A percentile compares a stretch with the other conserved stretches of the same genome.
These are phyloP conservation scores for Siderastrea radians DNA, from an alignment of 92 coral and sea anemone species.

Conservation along the genomic window DNA sequence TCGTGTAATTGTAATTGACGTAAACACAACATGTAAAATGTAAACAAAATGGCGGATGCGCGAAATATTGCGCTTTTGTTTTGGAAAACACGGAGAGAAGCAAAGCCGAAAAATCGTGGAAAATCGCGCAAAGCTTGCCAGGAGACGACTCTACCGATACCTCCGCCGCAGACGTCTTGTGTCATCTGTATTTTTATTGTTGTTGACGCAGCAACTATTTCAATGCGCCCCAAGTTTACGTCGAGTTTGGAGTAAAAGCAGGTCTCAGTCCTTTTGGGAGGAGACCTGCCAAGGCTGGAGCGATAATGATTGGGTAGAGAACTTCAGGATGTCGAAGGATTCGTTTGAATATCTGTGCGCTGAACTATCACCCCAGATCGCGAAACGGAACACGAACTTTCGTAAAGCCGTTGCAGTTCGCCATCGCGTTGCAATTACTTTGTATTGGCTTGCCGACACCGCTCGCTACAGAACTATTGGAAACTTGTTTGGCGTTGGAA, in stretches of 20 bases:
- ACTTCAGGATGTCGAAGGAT: constrained; percentile 34
- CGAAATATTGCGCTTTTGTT: constrained; percentile 9
- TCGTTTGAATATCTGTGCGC: constrained; percentile 47
- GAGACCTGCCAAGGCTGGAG: too few relatives aligned
- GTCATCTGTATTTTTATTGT: too few relatives aligned
- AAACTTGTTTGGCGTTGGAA: constrained; percentile 60
- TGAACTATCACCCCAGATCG: constrained; percentile 41
- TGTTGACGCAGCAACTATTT: too few relatives aligned
- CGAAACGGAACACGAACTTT: constrained; percentile 45
- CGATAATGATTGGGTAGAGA: too few relatives aligned
- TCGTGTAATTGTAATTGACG: background rate
- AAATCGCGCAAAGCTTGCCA: constrained; percentile 30
- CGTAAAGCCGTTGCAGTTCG: constrained; percentile 49
- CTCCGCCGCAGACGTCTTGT: too few relatives aligned
- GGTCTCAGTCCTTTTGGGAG: too few relatives aligned
- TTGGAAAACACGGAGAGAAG: constrained; percentile 16
- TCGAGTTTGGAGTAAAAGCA: too few relatives aligned
- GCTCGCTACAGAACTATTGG: constrained; percentile 55
- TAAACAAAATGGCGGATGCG: constrained; percentile 6
- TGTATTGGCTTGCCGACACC: constrained; percentile 56
- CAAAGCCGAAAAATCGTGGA: constrained; percentile 30
- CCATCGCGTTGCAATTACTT: constrained; percentile 52
- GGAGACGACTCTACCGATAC: constrained; percentile 30
- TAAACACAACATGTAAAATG: background rate
- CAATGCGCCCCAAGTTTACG: too few relatives aligned